These are phyloP conservation scores for Melanostoma mellinum DNA, from an alignment of 2,888 invertebrate species.

Conservation along the genomic window DNA sequence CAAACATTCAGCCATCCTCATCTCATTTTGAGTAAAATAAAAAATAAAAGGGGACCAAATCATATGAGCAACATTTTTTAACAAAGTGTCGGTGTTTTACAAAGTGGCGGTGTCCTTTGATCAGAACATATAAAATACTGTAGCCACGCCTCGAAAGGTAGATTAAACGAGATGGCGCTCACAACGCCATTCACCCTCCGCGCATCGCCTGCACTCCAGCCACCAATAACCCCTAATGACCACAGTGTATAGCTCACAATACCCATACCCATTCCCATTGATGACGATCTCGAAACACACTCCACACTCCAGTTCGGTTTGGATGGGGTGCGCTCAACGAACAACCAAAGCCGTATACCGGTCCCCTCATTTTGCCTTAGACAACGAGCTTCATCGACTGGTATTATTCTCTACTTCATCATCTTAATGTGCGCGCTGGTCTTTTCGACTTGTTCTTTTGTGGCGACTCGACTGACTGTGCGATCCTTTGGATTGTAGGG, in stretches of 20 bases:
- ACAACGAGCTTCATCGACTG: constrained; percentile 51
- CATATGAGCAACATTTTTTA: constrained; percentile 59
- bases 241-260: constrained; percentile 3
- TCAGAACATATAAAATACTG: constrained; percentile 82
- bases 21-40: constrained; percentile 59
- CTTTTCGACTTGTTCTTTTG: constrained; percentile 44
- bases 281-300: constrained; percentile 39
- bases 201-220: constrained; percentile 75
- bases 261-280: constrained; percentile 46
- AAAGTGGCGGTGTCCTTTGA: constrained; percentile 81
- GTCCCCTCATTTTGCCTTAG: constrained; percentile 46
- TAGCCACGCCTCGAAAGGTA: constrained; percentile 79
- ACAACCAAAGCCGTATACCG: constrained; percentile 21
- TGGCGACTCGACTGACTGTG: neutral
- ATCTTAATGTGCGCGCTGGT: constrained; percentile 62
- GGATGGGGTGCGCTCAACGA: constrained; percentile 13
- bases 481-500: constrained; percentile 13
- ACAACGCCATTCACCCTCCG: constrained; percentile 75
- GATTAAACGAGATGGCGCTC: constrained; percentile 82
- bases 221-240: constrained; percentile 75
- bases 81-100: constrained; percentile 77
- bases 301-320: constrained; percentile 32
- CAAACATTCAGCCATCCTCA: constrained; percentile 48
- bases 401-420: constrained; percentile 73
- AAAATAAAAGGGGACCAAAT: constrained; percentile 39